Conservation (phyloP, 2,113 vertebrate genomes). For the Malurus melanocephalus region DNA sequence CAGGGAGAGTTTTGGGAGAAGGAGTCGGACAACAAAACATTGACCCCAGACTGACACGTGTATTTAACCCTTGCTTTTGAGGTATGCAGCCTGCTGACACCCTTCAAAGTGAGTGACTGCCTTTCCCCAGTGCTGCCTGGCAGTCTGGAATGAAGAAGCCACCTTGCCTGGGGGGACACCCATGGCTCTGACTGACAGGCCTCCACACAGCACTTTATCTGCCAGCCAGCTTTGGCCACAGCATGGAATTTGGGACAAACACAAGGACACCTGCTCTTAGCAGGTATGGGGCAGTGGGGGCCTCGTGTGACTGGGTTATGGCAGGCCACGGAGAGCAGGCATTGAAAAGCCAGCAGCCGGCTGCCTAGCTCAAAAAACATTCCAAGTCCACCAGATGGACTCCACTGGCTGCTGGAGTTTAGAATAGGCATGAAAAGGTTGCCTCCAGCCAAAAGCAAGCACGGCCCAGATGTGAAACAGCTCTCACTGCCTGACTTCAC, state of each 20-base stretch:
- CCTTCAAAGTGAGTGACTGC: background rate
- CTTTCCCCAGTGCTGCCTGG: background rate
- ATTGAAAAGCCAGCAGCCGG: background rate
- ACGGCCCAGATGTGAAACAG: background rate
- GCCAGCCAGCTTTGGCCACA: background rate
- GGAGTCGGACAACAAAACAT: background rate
- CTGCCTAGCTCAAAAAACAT: background rate
- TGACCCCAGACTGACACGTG: background rate
- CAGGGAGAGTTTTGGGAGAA: background rate
- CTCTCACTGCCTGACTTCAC: background rate
- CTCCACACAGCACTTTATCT: background rate
- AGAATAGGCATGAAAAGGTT: background rate
- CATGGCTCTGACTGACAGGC: background rate
- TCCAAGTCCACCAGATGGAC: background rate
- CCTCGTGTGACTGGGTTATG: accelerated
- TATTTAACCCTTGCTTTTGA: constrained; percentile 3
- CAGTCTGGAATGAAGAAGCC: background rate
- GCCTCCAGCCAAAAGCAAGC: background rate
- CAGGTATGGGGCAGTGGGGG: background rate
- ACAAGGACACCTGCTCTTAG: background rate
- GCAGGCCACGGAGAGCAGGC: background rate
- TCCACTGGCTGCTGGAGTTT: background rate
- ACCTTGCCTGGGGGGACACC: background rate
- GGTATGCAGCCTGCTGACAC: background rate
- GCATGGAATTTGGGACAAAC: background rate